Evolutionary conservation across 2,888 invertebrate species (phyloP), one percentile per base, ranked within the genome.

Genomic region (Busseola fusca): DNA sequence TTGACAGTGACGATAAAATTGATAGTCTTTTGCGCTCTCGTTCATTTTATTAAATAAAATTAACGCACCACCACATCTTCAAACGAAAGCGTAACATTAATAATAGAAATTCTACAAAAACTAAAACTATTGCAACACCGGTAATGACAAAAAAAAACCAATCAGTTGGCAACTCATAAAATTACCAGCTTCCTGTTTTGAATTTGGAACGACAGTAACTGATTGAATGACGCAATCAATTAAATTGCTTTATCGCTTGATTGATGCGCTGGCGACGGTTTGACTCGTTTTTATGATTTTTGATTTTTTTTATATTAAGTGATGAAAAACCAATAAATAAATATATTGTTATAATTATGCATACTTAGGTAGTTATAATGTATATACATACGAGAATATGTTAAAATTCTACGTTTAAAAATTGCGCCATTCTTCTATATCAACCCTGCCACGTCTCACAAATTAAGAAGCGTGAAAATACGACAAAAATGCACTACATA

Each of bases 211-310:
- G 83, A 80, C 83, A 82, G 81, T 87, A 88, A 89, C 87, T 87
- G 87, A 88, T 89, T 85, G 87, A 89, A 84, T 89, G 89, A 90
- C 83, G 84, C 78, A 82, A 88, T 88, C 89, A 88, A 90, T 91
- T 87, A 89, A 88, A 89, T 86, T 83, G 85, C 80, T 85, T 84
- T 85, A 86, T 79, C 85, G 76, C 60, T 82, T 91, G 90, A 91
- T 90, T 90, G 91, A 91, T 90, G 84, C 85, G 84, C 85, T 77
- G 65, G 76, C 80, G 86, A 73, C 76, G 69, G 65, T 60, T 62
- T 67, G 73, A 66, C 42, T 62, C 65, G 73, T 42, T 80, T 77
- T 80, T 76, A 82, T 76, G 81, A 86, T 79, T 80, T 78, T 69
- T 54, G 70, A 59, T 72, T 82, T 77, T 65, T 40, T 12, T 40